phyloP scores from a whole-genome alignment of 2,797 vertebrate genomes.

The Falco concolor region DNA sequence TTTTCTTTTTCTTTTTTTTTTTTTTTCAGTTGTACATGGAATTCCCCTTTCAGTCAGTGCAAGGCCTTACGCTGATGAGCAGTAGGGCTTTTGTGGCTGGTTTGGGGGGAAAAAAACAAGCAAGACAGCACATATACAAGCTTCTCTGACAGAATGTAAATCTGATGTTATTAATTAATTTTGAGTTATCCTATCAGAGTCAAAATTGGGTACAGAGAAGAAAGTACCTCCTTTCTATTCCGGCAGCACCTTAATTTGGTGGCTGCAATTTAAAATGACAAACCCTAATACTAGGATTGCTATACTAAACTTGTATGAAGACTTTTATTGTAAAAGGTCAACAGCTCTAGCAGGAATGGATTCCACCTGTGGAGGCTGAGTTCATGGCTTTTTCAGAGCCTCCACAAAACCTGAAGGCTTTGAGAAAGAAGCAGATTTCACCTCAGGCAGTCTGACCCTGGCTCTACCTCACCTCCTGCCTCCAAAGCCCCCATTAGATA shows the following conservation, averaged over 20 bases:
- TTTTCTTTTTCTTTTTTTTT: not conserved
- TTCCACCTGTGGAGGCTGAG: not conserved
- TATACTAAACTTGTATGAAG: not conserved
- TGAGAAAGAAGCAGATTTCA: not conserved
- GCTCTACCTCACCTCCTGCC: not conserved
- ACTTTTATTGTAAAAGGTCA: not conserved
- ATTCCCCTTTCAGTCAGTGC: not conserved
- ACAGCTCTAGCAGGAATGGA: not conserved
- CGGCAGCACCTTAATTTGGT: not conserved
- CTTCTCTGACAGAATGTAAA: not conserved
- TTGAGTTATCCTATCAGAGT: not conserved
- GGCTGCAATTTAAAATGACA: not conserved
- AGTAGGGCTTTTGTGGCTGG: not conserved
- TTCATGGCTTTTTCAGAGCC: not conserved
- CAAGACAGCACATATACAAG: not conserved
- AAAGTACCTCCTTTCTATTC: not conserved
- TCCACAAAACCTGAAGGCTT: not conserved
- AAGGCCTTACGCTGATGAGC: not conserved
- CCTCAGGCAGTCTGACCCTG: fast-evolving
- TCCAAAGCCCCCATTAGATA: not conserved
- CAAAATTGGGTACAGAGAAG: not conserved
- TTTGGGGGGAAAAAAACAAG: not conserved
- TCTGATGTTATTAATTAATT: not conserved
- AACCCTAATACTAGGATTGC: not conserved
- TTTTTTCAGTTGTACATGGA: not conserved